Percentiles rank a stretch among this genome's conserved stretches.
phyloP scores from a whole-genome alignment of 1,140 invertebrate species.

The Bombus consobrinus region DNA sequence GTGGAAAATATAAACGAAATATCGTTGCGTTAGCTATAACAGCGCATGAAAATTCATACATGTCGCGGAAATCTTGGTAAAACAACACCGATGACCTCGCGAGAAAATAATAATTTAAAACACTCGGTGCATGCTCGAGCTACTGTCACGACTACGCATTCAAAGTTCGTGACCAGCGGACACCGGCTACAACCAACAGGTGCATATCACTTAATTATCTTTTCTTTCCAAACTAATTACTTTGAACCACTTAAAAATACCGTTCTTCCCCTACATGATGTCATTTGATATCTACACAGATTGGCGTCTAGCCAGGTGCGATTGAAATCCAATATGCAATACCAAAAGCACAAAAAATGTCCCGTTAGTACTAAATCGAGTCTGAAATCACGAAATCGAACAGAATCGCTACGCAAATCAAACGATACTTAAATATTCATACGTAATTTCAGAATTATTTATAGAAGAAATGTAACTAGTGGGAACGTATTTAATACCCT shows the following conservation, averaged over 20 bases:
- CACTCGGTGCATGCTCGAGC: neutral
- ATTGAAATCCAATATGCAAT: constrained; percentile 59
- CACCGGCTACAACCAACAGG: constrained; percentile 39
- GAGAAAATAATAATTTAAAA: constrained; percentile 17
- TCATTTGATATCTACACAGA: constrained; percentile 39
- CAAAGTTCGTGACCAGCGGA: constrained; percentile 4
- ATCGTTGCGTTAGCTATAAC: neutral
- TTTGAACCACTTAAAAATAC: constrained; percentile 56
- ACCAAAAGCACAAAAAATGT: constrained; percentile 25
- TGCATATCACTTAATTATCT: constrained; percentile 51
- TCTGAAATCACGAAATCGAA: constrained; percentile 6
- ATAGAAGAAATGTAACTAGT: neutral
- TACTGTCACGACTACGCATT: neutral
- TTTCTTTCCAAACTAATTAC: constrained; percentile 58
- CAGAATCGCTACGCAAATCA: neutral
- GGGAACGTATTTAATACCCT: neutral
- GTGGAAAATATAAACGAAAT: neutral
- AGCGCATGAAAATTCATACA: neutral
- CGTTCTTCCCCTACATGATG: constrained; percentile 11
- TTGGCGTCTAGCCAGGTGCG: constrained; percentile 52
- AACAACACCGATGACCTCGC: neutral
- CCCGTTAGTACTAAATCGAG: constrained; percentile 12
- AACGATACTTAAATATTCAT: neutral
- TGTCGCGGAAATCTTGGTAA: neutral
- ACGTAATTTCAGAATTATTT: neutral